Percentiles rank a stretch among this genome's conserved stretches.
These are phyloP conservation scores for Lanius collurio DNA, from an alignment of 2,113 vertebrate genomes.

Conservation along the genomic window DNA sequence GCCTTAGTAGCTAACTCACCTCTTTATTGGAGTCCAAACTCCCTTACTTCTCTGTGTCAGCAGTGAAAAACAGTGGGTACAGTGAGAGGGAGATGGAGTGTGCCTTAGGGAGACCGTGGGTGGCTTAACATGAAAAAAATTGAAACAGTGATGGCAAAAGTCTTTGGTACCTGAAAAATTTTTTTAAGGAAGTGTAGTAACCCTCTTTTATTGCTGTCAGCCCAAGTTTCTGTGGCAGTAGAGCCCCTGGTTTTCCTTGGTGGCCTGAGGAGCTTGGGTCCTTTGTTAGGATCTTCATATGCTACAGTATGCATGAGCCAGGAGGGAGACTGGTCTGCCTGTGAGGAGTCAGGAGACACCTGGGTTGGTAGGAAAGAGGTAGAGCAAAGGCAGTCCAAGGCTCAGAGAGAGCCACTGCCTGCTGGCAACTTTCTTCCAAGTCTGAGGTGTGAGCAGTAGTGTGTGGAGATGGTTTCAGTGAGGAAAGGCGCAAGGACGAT, in stretches of 20 bases:
- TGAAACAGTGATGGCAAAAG: neutral
- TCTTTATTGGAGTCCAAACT: neutral
- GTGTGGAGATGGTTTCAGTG: neutral
- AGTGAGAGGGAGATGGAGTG: rapidly evolving
- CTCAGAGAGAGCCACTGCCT: neutral
- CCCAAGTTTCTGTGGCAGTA: neutral
- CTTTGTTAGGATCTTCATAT: neutral
- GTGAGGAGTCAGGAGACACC: neutral
- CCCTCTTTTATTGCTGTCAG: neutral
- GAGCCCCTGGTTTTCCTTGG: neutral
- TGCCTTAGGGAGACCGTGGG: neutral
- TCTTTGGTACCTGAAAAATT: neutral
- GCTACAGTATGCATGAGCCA: neutral
- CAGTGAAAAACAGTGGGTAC: neutral
- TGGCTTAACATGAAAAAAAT: neutral
- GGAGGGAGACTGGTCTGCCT: neutral
- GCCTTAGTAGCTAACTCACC: neutral
- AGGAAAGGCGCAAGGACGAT: neutral
- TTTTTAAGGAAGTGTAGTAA: neutral
- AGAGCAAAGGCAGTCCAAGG: neutral
- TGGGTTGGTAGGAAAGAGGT: neutral
- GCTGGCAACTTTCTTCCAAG: neutral
- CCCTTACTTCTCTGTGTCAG: neutral
- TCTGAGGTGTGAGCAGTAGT: neutral
- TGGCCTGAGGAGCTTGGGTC: neutral